These are phyloP conservation scores for Bombus picipes DNA, from an alignment of 1,140 invertebrate genomes.

Conservation along the genomic window DNA sequence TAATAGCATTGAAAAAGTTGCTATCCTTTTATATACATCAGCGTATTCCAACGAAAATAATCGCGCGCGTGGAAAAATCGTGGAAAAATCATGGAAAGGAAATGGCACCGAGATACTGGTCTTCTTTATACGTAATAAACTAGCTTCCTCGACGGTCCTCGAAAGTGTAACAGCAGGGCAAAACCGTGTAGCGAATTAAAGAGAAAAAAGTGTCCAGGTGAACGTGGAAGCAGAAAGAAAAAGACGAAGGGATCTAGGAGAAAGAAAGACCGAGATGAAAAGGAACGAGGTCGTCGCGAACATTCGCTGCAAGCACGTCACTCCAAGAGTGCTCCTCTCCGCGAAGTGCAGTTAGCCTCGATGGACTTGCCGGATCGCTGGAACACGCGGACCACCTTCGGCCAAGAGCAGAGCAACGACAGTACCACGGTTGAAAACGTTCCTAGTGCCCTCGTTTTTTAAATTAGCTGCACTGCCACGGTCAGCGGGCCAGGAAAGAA, in stretches of 20 bases:
- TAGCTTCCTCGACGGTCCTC: slow-evolving; percentile 47
- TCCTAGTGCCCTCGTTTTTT: slow-evolving; percentile 19
- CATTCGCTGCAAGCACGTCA: slow-evolving; percentile 29
- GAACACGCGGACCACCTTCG: slow-evolving; percentile 13
- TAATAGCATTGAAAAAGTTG: no score
- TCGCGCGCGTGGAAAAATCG: not conserved
- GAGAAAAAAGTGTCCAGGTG: not conserved
- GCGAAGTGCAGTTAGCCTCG: slow-evolving; percentile 51
- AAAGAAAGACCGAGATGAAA: not conserved
- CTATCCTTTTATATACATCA: no score
- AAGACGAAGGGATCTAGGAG: not conserved
- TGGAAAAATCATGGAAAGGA: not conserved
- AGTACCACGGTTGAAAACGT: slow-evolving; percentile 1
- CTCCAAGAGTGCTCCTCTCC: slow-evolving; percentile 40
- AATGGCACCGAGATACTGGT: no score
- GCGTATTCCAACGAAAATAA: not conserved
- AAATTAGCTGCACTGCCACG: slow-evolving; percentile 5
- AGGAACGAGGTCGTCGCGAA: slow-evolving; percentile 46
- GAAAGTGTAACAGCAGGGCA: slow-evolving; percentile 44
- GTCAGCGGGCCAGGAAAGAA: not conserved
- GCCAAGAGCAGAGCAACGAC: not conserved
- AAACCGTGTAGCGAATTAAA: not conserved
- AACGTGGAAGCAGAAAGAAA: no score
- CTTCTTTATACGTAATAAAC: slow-evolving; percentile 43
- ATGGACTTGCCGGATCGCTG: slow-evolving; percentile 34